A percentile compares a stretch with the other conserved stretches of the same genome.
These are phyloP conservation scores for Drosophila tanythrix DNA, from an alignment of 2,888 invertebrate genomes.

Conservation along the genomic window DNA sequence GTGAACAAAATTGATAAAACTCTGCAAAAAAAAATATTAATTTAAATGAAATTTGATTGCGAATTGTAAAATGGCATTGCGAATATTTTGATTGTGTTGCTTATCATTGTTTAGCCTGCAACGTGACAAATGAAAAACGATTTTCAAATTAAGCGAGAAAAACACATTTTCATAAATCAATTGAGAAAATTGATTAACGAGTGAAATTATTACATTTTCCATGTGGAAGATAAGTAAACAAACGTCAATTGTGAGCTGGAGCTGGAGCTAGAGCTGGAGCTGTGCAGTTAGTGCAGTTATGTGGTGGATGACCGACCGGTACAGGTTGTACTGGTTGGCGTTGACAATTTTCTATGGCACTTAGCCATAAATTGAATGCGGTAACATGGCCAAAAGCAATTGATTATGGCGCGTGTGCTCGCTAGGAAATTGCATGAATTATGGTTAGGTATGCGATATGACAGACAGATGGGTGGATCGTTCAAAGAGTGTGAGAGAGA, in stretches of 20 bases:
- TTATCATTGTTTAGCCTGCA: conserved; percentile 6
- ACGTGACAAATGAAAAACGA: conserved; percentile 18
- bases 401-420: conserved; percentile 67
- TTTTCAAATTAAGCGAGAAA: conserved; percentile 36
- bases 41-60: neutral
- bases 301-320: conserved; percentile 9
- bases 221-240: neutral
- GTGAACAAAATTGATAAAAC: neutral
- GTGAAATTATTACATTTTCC: neutral
- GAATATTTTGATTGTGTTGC: conserved; percentile 24
- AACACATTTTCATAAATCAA: conserved; percentile 45
- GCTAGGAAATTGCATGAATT: conserved; percentile 73
- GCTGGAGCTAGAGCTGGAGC: neutral
- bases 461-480: neutral
- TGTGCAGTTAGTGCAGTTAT: neutral
- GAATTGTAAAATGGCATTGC: neutral
- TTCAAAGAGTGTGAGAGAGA: neutral
- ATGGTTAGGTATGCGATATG: conserved; percentile 27
- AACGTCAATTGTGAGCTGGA: neutral
- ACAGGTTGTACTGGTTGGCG: conserved; percentile 62
- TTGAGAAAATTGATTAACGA: conserved; percentile 44
- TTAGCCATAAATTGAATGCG: conserved; percentile 62
- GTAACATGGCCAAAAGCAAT: conserved; percentile 40
- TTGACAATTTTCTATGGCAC: conserved; percentile 61
- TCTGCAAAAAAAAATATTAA: neutral